Base-by-base conservation (phyloP, 2,113 vertebrate genomes). In the Pachycephala philippinensis region DNA sequence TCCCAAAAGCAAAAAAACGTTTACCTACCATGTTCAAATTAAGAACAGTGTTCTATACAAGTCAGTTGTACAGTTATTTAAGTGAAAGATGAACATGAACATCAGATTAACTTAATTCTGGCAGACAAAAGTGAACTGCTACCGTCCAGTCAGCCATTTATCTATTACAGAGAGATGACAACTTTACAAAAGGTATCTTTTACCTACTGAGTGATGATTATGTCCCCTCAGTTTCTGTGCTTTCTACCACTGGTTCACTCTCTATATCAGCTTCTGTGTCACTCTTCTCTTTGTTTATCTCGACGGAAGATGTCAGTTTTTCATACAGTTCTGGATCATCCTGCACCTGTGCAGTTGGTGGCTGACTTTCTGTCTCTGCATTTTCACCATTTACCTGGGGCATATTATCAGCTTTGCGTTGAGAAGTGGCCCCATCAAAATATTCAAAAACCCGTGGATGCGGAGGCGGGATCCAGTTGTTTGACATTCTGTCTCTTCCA, bases 121-220 rank as follows among this genome's bases (percentile, higher is more conserved):
- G 98, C 98, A 98, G 98, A 98, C 98, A 98, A 98, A 98, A 98
- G 98, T 97, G 97, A 99, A 98, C 98, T 98, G 98, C 98, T 98
- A 98, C 92, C 98, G 98, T 99, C 99, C 99, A 98, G 98, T 99
- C 98, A 98, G 98, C 99, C 98, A 99, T 98, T 98, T 98, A 99
- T 98, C 98, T 98, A 99, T 98, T 99, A 99, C 99, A 99, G 99
- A 99, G 99, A 99, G 98, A 98, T 99, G 99, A 99, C 99, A 99
- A 99, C 99, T 99, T 99, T 99, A 99, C 99, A 99, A 99, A 99
- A 99, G 98, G 99, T 98, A 99, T 99, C 99, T 99, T 99, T 99
- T 99, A 99, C 99, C 99, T 99, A 99, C 99, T 99, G 99, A 99
- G 99, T 99, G 99, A 99, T 99, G 99, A 99, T 99, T 99, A 99